Percentiles rank a stretch among this genome's conserved stretches.
These are phyloP conservation scores for Zhengitettix transpicula DNA, from an alignment of 2,888 invertebrate species.

Conservation along the genomic window DNA sequence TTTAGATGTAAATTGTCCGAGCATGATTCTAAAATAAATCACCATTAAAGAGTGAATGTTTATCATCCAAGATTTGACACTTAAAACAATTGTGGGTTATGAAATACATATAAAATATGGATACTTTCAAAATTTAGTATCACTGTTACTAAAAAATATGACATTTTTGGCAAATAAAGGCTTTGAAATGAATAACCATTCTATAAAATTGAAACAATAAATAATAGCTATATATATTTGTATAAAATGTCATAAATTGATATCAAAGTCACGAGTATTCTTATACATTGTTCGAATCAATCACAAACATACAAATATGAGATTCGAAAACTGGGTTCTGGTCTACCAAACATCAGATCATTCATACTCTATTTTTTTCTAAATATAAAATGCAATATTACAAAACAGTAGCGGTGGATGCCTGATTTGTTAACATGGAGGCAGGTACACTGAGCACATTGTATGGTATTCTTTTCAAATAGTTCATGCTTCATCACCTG, in stretches of 20 bases:
- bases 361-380: neutral
- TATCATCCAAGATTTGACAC: neutral
- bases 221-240: neutral
- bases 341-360: neutral
- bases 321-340: neutral
- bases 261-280: slow-evolving; percentile 4
- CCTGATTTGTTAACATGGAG: too few relatives aligned
- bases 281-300: neutral
- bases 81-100: neutral
- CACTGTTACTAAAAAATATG: slow-evolving; percentile 6
- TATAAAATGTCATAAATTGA: slow-evolving; percentile 7
- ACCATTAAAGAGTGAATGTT: neutral
- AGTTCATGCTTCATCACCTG: slow-evolving; percentile 16
- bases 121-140: slow-evolving; percentile 5
- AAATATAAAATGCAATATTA: neutral
- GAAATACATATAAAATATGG: slow-evolving; percentile 1
- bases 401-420: slow-evolving; percentile 1
- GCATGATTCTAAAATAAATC: neutral
- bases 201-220: slow-evolving; percentile 1
- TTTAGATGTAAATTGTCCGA: neutral
- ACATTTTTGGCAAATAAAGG: slow-evolving; percentile 5
- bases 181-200: slow-evolving; percentile 3
- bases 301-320: neutral
- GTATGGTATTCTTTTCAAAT: too few relatives aligned
- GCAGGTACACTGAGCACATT: neutral